These are phyloP conservation scores for Stomorhina lunata DNA, from an alignment of 2,888 invertebrate species.

Conservation along the genomic window DNA sequence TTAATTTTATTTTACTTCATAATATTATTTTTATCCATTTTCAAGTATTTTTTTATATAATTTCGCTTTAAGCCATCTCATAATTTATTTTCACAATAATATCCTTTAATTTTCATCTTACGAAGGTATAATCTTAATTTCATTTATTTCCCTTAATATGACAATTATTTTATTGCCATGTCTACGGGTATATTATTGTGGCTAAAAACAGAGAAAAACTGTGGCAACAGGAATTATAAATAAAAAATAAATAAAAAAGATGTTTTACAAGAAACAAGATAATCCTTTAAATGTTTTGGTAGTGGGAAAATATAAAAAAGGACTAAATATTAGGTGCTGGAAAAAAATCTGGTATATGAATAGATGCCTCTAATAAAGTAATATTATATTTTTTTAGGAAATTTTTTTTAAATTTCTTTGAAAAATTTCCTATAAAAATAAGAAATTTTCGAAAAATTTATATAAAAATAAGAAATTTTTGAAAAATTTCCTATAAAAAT, in stretches of 20 bases:
- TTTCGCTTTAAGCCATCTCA: background rate
- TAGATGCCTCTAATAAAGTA: no score
- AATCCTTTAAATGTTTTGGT: no score
- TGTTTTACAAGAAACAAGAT: background rate
- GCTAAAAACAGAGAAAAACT: background rate
- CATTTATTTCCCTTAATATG: constrained; percentile 45
- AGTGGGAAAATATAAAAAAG: no score
- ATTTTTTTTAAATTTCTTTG: no score
- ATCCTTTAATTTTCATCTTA: constrained; percentile 32
- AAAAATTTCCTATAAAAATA: no score
- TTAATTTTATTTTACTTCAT: background rate
- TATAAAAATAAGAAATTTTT: no score
- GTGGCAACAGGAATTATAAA: background rate
- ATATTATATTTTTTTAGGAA: no score
- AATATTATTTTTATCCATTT: background rate
- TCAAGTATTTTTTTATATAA: background rate
- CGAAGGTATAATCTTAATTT: constrained; percentile 38
- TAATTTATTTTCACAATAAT: background rate
- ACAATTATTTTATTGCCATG: constrained; percentile 52
- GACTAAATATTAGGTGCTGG: no score
- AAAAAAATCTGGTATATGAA: no score
- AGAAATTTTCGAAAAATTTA: no score
- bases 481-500: no score
- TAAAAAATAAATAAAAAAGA: background rate
- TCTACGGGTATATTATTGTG: constrained; percentile 1